Evolutionary conservation across 2,113 vertebrate genomes (phyloP).

Genomic region (Spea multiplicata): DNA sequence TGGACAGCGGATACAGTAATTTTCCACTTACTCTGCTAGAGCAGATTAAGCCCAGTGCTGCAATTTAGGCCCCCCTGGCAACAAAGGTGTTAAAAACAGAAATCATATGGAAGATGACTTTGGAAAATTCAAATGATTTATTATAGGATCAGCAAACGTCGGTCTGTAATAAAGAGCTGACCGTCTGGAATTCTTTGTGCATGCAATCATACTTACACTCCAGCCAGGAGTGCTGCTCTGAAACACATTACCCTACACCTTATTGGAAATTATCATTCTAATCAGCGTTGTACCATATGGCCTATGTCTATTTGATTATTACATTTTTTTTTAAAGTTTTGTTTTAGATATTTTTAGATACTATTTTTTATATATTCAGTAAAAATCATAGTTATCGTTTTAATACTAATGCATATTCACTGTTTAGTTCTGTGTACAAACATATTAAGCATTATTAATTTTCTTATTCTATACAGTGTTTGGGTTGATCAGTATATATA

Average conservation of each 20-base stretch:
- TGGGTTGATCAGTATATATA: not conserved
- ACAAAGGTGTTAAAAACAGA: constrained; percentile 26
- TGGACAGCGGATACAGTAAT: too few species aligned
- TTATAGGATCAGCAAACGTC: constrained; percentile 27
- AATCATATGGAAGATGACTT: constrained; percentile 33
- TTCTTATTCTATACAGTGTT: not conserved
- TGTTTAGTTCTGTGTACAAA: too few species aligned
- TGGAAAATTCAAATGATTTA: constrained; percentile 39
- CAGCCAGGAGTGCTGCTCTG: constrained; percentile 3
- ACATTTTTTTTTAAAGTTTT: too few species aligned
- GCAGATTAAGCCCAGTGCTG: not conserved
- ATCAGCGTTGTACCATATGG: not conserved
- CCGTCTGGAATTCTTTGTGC: constrained; percentile 40
- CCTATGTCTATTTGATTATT: not conserved
- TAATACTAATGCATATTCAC: too few species aligned
- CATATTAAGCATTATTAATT: too few species aligned
- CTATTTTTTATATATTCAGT: too few species aligned
- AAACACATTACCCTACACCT: not conserved
- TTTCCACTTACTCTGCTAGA: too few species aligned
- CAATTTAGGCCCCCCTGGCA: constrained; percentile 18
- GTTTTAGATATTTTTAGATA: too few species aligned
- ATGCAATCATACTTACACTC: constrained; percentile 22
- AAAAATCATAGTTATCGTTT: too few species aligned
- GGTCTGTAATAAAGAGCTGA: constrained; percentile 30
- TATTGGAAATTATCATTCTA: constrained; percentile 22